These are phyloP conservation scores for Zapus hudsonius DNA, from an alignment of 2,113 vertebrate species.

Conservation along the genomic window DNA sequence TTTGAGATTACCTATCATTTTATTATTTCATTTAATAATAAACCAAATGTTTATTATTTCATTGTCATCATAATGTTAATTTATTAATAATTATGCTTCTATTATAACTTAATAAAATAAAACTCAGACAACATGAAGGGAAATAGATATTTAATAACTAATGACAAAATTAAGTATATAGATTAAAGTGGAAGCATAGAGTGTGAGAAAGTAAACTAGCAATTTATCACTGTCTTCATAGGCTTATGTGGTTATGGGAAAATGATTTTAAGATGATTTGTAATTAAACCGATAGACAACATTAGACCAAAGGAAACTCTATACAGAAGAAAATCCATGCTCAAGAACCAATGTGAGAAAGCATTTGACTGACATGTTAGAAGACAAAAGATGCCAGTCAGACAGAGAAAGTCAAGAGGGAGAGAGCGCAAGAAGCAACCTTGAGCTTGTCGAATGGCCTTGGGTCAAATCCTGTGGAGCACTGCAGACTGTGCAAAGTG, in stretches of 20 bases:
- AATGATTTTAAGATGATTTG: background rate
- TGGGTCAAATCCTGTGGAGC: background rate
- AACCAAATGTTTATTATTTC: background rate
- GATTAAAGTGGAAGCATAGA: background rate
- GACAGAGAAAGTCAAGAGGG: too few relatives aligned
- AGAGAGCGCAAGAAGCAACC: too few relatives aligned
- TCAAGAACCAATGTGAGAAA: background rate
- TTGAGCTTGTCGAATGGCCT: background rate
- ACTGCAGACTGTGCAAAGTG: background rate
- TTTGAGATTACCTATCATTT: background rate
- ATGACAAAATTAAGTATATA: background rate
- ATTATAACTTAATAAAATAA: background rate
- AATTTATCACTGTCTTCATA: background rate
- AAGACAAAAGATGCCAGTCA: background rate
- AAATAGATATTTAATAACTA: background rate
- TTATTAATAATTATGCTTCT: background rate
- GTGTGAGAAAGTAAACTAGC: background rate
- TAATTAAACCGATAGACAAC: background rate
- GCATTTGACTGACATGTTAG: background rate
- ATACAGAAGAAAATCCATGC: background rate
- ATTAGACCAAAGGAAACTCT: background rate
- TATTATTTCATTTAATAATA: too few relatives aligned
- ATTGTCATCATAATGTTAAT: background rate
- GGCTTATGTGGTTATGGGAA: rapidly evolving
- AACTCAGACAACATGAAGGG: background rate